These are phyloP conservation scores for Rhagonycha lutea DNA, from an alignment of 2,888 invertebrate species.

Conservation along the genomic window DNA sequence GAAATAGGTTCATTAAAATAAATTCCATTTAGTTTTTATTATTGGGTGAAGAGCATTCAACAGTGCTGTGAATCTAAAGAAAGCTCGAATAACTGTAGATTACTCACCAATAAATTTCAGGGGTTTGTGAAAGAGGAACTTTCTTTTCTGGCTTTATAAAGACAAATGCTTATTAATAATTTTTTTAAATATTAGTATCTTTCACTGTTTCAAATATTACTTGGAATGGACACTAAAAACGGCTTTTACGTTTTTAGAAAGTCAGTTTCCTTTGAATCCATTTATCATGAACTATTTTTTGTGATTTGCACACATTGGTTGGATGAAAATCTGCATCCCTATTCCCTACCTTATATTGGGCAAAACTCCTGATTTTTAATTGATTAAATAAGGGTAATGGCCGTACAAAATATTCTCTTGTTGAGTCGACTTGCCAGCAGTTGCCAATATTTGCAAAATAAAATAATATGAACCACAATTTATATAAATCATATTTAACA, in stretches of 20 bases:
- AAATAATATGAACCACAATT: neutral
- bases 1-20: conserved; percentile 23
- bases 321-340: too few species aligned
- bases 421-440: neutral
- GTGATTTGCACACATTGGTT: too few species aligned
- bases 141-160: neutral
- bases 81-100: conserved; percentile 1
- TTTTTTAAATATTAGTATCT: neutral
- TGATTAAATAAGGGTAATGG: too few species aligned
- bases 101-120: neutral
- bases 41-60: neutral
- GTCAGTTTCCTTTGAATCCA: neutral
- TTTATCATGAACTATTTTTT: too few species aligned
- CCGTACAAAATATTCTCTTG: neutral
- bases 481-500: neutral
- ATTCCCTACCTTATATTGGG: too few species aligned
- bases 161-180: neutral
- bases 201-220: too few species aligned
- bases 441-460: neutral
- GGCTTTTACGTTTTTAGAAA: too few species aligned
- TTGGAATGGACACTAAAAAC: too few species aligned
- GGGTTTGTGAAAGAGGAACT: neutral
- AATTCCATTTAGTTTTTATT: conserved; percentile 22
- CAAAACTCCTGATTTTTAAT: too few species aligned
- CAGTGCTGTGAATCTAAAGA: neutral